phyloP scores from a whole-genome alignment of 2,113 vertebrate species.

The Pelecanoides urinatrix region DNA sequence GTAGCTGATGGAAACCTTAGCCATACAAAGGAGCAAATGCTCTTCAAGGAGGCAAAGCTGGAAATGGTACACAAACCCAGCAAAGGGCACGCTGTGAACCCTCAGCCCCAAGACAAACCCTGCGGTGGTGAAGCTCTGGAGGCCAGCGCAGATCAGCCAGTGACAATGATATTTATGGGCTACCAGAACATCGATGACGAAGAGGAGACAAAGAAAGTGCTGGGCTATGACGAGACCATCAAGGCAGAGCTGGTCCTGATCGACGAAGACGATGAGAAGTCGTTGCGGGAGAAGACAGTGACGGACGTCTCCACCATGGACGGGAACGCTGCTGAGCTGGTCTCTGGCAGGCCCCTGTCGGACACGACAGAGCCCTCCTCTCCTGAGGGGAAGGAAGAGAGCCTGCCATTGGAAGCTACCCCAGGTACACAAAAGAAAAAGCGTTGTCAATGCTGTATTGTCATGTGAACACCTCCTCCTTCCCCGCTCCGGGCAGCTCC shows the following conservation, averaged over 20 bases:
- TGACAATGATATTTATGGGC: slow-evolving; percentile 99
- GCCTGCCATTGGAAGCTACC: slow-evolving; percentile 83
- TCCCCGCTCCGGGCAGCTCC: slow-evolving; percentile 70
- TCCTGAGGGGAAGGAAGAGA: slow-evolving; percentile 90
- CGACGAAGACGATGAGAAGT: slow-evolving; percentile 95
- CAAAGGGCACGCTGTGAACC: slow-evolving; percentile 71
- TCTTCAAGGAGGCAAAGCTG: slow-evolving; percentile 84
- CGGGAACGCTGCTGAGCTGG: slow-evolving; percentile 92
- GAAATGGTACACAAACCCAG: slow-evolving; percentile 84
- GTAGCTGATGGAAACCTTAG: slow-evolving; percentile 72
- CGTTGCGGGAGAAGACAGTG: slow-evolving; percentile 95
- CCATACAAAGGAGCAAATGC: slow-evolving; percentile 77
- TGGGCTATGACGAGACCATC: slow-evolving; percentile 93
- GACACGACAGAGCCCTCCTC: slow-evolving; percentile 96
- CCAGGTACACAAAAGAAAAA: slow-evolving; percentile 99
- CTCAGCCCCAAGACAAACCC: slow-evolving; percentile 64
- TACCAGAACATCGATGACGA: slow-evolving; percentile 92
- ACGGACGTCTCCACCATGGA: slow-evolving; percentile 91
- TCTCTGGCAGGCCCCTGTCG: slow-evolving; percentile 86
- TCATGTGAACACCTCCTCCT: slow-evolving; percentile 91
- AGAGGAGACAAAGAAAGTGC: slow-evolving; percentile 90
- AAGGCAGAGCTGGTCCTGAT: slow-evolving; percentile 96
- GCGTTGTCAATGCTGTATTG: slow-evolving; percentile 97
- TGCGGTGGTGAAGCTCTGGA: slow-evolving; percentile 56
- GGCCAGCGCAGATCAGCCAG: slow-evolving; percentile 82